Evolutionary conservation across 2,888 invertebrate genomes (phyloP), one percentile per base, ranked within the genome.

Genomic region (Chaitophorus viminalis): DNA sequence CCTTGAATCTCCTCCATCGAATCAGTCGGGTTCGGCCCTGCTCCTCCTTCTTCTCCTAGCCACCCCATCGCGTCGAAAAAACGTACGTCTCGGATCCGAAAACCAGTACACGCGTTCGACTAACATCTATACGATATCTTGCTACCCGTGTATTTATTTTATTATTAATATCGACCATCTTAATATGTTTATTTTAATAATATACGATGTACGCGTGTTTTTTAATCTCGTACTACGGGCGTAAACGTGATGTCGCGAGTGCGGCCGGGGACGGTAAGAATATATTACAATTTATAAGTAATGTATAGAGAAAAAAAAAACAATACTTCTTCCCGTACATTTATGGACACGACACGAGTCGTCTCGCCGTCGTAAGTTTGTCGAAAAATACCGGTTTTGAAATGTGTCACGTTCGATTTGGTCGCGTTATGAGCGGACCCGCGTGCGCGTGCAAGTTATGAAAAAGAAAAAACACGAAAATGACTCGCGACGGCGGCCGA

Each of bases 381-480:
- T 82, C 72, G 82, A 54, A 70, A 82, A 46, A 52, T 82, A 82
- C 82, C 82, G 82, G 82, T 82, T 72, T 82, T 82, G n/a, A 82
- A 82, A 74, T 74, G 82, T 82, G 74, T 82, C 82, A 74, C 72
- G 72, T 82, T 74, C 72, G 74, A 82, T 82, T 70, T n/a, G 68
- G 82, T 31, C 46, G 46, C 70, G 36, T 39, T 36, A 33, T 21
- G 31, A 31, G 18, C 72, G 72, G n/a, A n/a, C n/a, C n/a, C 36
- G 36, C 36, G 33, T 21, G 29, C 25, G 68, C 33, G 33, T 8
- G n/a, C 29, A 54, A 68, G 39, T 14, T 54, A 54, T 6, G 6
- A 21, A 60, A 60, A 60, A 60, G 6, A 25, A 60, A 60, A 60
- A 60, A 60, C 17, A 29, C 70, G 9, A 9, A 70, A 70, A 9